Evolutionary conservation across 2,888 invertebrate species (phyloP).

Genomic region (Parnassius mnemosyne): DNA sequence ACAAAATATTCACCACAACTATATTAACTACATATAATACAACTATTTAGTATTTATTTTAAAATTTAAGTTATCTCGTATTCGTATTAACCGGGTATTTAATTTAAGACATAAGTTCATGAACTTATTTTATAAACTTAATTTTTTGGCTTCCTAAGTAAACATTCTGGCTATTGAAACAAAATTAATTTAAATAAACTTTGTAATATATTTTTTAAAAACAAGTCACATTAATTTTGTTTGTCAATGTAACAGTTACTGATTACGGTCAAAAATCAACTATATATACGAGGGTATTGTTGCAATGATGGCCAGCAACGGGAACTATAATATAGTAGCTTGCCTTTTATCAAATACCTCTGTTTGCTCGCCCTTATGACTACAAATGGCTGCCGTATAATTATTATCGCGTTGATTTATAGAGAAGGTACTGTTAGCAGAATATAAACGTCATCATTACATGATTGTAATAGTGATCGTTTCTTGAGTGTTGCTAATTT

Average conservation of each 20-base stretch:
- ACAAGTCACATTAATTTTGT: constrained; percentile 23
- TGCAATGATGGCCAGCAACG: constrained; percentile 33
- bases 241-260: constrained; percentile 39
- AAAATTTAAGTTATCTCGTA: no score
- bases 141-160: no score
- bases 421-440: constrained; percentile 62
- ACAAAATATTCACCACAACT: no score
- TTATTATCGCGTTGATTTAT: constrained; percentile 76
- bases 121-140: no score
- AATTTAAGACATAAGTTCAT: no score
- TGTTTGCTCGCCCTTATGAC: constrained; percentile 59
- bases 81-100: no score
- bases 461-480: constrained; percentile 33
- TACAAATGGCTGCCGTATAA: constrained; percentile 68
- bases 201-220: not conserved
- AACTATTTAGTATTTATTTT: no score
- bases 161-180: no score
- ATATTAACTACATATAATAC: no score
- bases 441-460: constrained; percentile 66
- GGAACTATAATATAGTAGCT: constrained; percentile 26
- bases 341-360: constrained; percentile 47
- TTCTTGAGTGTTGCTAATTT: constrained; percentile 20
- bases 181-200: not conserved
- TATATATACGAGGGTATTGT: constrained; percentile 32
- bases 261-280: constrained; percentile 32